phyloP scores from a whole-genome alignment of 2,888 invertebrate species.

The Operophtera brumata region DNA sequence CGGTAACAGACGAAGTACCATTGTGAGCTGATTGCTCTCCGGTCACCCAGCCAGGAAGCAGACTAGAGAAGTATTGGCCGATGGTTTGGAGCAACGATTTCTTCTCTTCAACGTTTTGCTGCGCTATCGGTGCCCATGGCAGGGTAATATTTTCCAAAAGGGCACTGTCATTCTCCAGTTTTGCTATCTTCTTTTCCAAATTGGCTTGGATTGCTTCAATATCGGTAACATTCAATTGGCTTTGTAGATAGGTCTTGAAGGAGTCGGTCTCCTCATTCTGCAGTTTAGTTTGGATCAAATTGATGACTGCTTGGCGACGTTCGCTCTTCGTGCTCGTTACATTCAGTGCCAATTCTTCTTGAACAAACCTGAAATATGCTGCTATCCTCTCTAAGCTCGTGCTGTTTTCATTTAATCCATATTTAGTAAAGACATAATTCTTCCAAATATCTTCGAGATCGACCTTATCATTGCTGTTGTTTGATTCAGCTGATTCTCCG shows the following conservation, averaged over 20 bases:
- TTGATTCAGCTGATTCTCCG: conserved; percentile 45
- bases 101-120: conserved; percentile 56
- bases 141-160: conserved; percentile 53
- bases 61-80: conserved; percentile 53
- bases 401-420: conserved; percentile 55
- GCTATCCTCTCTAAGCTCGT: conserved; percentile 56
- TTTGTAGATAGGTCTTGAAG: conserved; percentile 54
- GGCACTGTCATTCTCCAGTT: conserved; percentile 61
- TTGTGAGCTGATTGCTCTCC: conserved; percentile 32
- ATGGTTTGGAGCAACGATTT: conserved; percentile 57
- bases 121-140: conserved; percentile 54
- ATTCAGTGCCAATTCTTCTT: conserved; percentile 60
- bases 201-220: conserved; percentile 55
- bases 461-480: conserved; percentile 46
- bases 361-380: conserved; percentile 55
- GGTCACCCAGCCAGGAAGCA: conserved; percentile 60
- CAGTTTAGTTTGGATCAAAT: conserved; percentile 55
- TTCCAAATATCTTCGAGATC: conserved; percentile 71
- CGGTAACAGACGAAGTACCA: conserved; percentile 4
- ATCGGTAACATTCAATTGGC: conserved; percentile 55
- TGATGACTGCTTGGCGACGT: conserved; percentile 62
- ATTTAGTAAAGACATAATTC: conserved; percentile 60
- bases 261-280: conserved; percentile 47
- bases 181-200: conserved; percentile 58
- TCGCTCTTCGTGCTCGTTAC: conserved; percentile 62